Percentiles rank a stretch among this genome's conserved stretches.
These are phyloP conservation scores for Poeciliopsis occidentalis DNA, from an alignment of 2,113 vertebrate genomes.

Conservation along the genomic window DNA sequence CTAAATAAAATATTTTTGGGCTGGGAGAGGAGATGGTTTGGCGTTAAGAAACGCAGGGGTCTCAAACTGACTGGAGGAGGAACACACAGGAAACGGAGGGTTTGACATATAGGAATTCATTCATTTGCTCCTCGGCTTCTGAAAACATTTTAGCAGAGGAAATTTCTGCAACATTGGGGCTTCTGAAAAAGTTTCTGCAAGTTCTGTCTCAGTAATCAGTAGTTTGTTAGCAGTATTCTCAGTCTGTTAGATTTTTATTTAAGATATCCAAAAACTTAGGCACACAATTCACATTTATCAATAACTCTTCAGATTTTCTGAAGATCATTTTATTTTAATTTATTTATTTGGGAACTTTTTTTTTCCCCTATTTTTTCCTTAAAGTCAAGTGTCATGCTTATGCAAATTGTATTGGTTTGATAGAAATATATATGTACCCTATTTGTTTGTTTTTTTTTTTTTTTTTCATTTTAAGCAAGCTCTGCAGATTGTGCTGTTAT, in stretches of 20 bases:
- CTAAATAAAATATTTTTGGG: conserved; percentile 40
- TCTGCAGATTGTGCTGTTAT: no score
- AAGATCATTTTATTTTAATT: no score
- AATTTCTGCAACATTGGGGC: conserved; percentile 25
- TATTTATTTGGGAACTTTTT: no score
- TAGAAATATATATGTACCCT: no score
- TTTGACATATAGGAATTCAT: conserved; percentile 47
- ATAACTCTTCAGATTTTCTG: no score
- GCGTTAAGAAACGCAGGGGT: conserved; percentile 33
- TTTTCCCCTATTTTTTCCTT: no score
- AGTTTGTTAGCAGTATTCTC: background rate
- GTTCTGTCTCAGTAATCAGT: background rate
- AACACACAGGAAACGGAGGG: conserved; percentile 45
- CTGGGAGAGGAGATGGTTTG: conserved; percentile 27
- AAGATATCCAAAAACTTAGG: background rate
- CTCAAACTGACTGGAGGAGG: conserved; percentile 51
- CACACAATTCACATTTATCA: background rate
- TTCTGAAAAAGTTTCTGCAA: background rate
- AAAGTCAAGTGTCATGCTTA: no score
- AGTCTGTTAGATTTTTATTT: background rate
- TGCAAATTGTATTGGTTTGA: no score
- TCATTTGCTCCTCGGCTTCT: conserved; percentile 45
- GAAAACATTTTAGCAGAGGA: conserved; percentile 8
- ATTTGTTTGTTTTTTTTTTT: no score
- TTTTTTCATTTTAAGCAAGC: no score